Evolutionary conservation across 1,140 invertebrate species (phyloP), one percentile per base, ranked within the genome.

Genomic region (Drosophila cardini): DNA sequence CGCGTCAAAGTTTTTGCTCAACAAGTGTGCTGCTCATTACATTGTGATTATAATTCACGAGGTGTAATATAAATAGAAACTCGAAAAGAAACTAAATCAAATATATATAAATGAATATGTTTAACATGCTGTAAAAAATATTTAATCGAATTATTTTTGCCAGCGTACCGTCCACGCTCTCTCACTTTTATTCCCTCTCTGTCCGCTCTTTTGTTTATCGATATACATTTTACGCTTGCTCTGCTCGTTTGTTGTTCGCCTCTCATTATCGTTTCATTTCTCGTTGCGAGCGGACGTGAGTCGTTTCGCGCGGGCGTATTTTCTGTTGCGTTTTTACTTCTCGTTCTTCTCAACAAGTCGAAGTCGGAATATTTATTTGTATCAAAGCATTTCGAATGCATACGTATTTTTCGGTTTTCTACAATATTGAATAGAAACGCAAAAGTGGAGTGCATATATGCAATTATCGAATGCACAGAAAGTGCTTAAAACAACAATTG

Each of bases 231-330:
- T 21, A 15, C 38, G 40, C 15, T 15, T 43, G 9, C 7, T 21
- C 10, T 16, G 62, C 34, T 52, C 13, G 34, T 11, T 13, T 34
- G 6, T 18, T 16, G 9, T 11, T 56, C 34, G 40, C 2, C 32
- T 21, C 48, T 36, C 70, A 72, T 72, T 72, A 16, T 55, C 46
- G 55, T 67, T 67, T 68, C 32, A 60, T 11, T 68, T 53, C 18
- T 68, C 55, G 70, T 67, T 38, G 48, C 36, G 55, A 30, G 38
- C 70, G 70, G 72, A 55, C 50, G 72, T 73, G 55, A 61, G 50
- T 48, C 32, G 67, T 26, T 60, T 6, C 9, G 38, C 40, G 63
- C 64, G 56, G 32, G 4, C n/a, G 50, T 32, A 34, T 30, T 69
- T 61, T 69, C 34, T 58, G n/a, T 60, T 60, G 16, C 38, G 56